Percentiles rank a stretch among this genome's conserved stretches.
These are phyloP conservation scores for Erythrolamprus reginae DNA, from an alignment of 2,113 vertebrate genomes.

Conservation along the genomic window DNA sequence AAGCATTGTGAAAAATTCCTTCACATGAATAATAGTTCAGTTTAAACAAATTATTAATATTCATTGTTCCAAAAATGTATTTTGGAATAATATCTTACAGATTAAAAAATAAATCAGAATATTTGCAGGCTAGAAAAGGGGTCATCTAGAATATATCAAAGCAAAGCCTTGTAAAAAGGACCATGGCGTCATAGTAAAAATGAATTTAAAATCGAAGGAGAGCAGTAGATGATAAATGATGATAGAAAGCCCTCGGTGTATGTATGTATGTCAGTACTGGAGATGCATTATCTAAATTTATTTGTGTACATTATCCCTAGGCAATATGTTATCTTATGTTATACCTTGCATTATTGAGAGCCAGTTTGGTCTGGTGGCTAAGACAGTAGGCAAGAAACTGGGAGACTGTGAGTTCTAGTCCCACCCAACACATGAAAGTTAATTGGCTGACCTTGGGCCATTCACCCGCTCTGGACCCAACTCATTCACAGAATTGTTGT, in stretches of 20 bases:
- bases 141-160: neutral
- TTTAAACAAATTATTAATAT: conserved; percentile 3
- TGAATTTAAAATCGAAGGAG: neutral
- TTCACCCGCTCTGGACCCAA: neutral
- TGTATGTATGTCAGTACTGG: too few species aligned
- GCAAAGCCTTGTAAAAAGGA: neutral
- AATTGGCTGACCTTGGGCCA: neutral
- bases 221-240: neutral
- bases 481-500: neutral
- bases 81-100: neutral
- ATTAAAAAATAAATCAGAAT: neutral
- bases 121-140: neutral
- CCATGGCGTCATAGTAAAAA: neutral
- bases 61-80: neutral
- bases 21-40: neutral
- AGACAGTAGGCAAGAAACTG: neutral
- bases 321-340: conserved; percentile 57
- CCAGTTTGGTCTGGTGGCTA: neutral
- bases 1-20: neutral
- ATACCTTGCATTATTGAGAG: neutral
- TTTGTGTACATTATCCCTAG: conserved; percentile 19
- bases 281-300: conserved; percentile 11
- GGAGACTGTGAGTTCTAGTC: neutral
- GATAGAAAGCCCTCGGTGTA: conserved; percentile 13
- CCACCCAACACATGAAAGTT: neutral